These are phyloP conservation scores for Xanthostigma xanthostigma DNA, from an alignment of 2,888 invertebrate species.

Conservation along the genomic window DNA sequence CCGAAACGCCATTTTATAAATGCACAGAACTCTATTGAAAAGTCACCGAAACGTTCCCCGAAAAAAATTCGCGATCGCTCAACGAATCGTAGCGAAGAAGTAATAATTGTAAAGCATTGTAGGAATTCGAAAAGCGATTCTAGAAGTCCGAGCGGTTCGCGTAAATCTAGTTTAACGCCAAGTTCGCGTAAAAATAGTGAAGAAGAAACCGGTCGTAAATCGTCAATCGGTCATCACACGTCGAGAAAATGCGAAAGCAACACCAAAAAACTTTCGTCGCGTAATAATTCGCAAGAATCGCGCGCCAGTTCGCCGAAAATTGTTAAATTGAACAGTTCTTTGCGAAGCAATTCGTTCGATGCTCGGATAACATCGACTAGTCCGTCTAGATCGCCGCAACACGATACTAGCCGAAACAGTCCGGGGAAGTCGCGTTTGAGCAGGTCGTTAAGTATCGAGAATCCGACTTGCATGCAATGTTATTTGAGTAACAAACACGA, in stretches of 20 bases:
- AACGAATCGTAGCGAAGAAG: conserved; percentile 12
- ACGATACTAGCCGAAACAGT: conserved; percentile 17
- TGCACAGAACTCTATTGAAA: background rate
- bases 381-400: conserved; percentile 4
- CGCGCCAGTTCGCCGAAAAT: conserved; percentile 1
- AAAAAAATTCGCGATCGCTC: conserved; percentile 17
- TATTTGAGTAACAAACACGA: conserved; percentile 45
- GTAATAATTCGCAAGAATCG: conserved; percentile 5
- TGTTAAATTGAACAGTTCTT: conserved; percentile 1
- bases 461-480: conserved; percentile 59
- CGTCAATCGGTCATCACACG: background rate
- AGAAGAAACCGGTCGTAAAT: background rate
- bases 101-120: conserved; percentile 4
- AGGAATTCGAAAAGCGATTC: conserved; percentile 3
- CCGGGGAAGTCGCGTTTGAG: conserved; percentile 34
- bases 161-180: conserved; percentile 21
- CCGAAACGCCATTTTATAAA: background rate
- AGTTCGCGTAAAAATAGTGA: conserved; percentile 8
- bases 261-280: conserved; percentile 3
- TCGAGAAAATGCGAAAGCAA: background rate
- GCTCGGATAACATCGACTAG: background rate
- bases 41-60: conserved; percentile 17
- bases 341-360: conserved; percentile 4
- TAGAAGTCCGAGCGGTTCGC: conserved; percentile 14
- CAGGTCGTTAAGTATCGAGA: conserved; percentile 46